phyloP scores from a whole-genome alignment of 2,797 vertebrate genomes.

The Lagocephalus sceleratus region DNA sequence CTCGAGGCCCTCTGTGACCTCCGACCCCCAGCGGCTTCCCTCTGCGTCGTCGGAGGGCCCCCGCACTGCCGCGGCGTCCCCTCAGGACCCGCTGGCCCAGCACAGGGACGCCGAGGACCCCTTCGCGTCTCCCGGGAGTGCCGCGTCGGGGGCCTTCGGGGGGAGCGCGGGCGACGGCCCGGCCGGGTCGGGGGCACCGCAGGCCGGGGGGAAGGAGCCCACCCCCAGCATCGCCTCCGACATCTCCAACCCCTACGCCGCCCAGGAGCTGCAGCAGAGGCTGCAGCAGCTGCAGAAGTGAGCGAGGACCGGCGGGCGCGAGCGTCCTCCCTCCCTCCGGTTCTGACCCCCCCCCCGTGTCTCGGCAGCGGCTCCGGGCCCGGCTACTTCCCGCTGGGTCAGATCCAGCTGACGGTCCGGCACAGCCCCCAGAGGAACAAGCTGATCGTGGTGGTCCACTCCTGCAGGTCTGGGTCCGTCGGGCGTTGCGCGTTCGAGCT shows the following conservation, averaged over 20 bases:
- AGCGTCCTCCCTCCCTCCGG: background rate
- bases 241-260: slow-evolving; percentile 88
- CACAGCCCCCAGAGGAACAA: slow-evolving; percentile 94
- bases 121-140: slow-evolving; percentile 1
- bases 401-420: slow-evolving; percentile 89
- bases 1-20: slow-evolving; percentile 50
- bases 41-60: slow-evolving; percentile 34
- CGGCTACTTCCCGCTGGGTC: slow-evolving; percentile 84
- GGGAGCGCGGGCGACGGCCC: slow-evolving; percentile 22
- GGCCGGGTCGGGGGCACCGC: slow-evolving; percentile 59
- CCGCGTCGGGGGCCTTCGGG: slow-evolving; percentile 33
- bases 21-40: slow-evolving; percentile 26
- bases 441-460: slow-evolving; percentile 89
- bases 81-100: slow-evolving; percentile 51
- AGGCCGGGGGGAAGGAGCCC: slow-evolving; percentile 82
- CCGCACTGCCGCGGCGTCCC: slow-evolving; percentile 56
- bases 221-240: slow-evolving; percentile 98
- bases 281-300: slow-evolving; percentile 81
- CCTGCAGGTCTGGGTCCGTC: slow-evolving; percentile 83
- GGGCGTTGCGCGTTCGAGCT: no score
- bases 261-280: slow-evolving; percentile 88
- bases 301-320: background rate
- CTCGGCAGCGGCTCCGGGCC: slow-evolving; percentile 82
- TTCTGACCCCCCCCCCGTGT: background rate
- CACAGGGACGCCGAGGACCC: slow-evolving; percentile 31